Conservation (phyloP, 2,888 invertebrate species). For the Sthenelais limicola region DNA sequence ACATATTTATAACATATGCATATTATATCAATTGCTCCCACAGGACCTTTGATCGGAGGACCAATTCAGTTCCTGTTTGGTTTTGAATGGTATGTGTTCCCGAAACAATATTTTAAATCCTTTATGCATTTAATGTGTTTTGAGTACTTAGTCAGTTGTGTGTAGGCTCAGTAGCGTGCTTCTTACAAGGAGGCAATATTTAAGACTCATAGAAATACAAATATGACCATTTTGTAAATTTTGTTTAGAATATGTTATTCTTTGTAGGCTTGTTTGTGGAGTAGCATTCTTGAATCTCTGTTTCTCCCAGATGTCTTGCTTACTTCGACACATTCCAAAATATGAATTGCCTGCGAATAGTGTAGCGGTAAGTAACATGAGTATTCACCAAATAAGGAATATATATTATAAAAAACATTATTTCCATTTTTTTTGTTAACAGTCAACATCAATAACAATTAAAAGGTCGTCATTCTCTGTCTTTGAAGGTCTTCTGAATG, state of each 20-base stretch:
- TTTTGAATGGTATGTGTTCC: slow-evolving; percentile 45
- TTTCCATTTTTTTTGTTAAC: too few relatives aligned
- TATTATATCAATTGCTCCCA: neutral
- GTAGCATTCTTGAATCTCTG: slow-evolving; percentile 42
- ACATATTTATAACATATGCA: too few relatives aligned
- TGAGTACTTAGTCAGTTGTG: neutral
- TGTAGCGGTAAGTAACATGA: too few relatives aligned
- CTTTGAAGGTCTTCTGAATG: too few relatives aligned
- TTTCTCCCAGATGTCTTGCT: slow-evolving; percentile 33
- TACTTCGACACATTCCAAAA: slow-evolving; percentile 39
- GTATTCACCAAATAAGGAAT: too few relatives aligned
- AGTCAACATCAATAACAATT: too few relatives aligned
- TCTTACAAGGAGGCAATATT: neutral
- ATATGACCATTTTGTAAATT: neutral
- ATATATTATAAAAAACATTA: too few relatives aligned
- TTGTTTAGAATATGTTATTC: neutral
- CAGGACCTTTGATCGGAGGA: slow-evolving; percentile 52
- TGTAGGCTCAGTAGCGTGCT: neutral
- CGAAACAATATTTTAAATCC: neutral
- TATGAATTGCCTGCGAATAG: too few relatives aligned
- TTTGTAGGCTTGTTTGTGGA: slow-evolving; percentile 44
- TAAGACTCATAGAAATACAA: neutral
- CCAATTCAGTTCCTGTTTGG: slow-evolving; percentile 46
- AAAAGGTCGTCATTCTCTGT: too few relatives aligned
- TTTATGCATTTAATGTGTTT: neutral